Evolutionary conservation across 35 echinoderm and acorn worm species (phyloP), one percentile per base, ranked within the genome.

Genomic region (Chiridota heheva): DNA sequence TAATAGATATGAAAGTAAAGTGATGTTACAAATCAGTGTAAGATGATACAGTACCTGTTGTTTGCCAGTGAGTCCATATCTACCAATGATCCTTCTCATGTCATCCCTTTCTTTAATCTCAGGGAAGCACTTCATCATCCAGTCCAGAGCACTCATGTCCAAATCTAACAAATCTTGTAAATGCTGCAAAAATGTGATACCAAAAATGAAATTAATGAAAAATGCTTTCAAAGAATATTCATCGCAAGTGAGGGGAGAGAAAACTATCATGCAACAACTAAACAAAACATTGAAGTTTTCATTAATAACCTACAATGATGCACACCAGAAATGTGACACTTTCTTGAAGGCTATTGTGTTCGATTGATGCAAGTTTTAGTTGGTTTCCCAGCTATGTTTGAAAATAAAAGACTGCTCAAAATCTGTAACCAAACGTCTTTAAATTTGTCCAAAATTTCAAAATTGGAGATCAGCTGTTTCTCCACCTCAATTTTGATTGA

Each of bases 41-140:
- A n/a, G n/a, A n/a, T n/a, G n/a, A n/a, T n/a, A n/a, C n/a, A n/a
- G n/a, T n/a, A 98, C 95, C 95, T 98, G 95, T 56, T 98, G 95
- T 55, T 98, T 98, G 30, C 95, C 95, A 6, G 85, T 82, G 31
- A 98, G 85, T 15, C 89, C 89, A 42, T 98, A 98, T 22, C 95
- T 86, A 26, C 95, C 89, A 5, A 98, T 98, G 35, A 91, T 98
- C 44, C 89, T 78, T 41, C 95, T 88, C 95, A 98, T 92, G 31
- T 91, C 80, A 55, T 98, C 95, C 20, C 42, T 72, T 32, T 98
- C 95, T 40, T 98, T 98, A 3, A 92, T 68, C 2, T 91, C 78
- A 24, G 95, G 84, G 41, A 98, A 98, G 44, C 60, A 79, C 30
- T 88, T 84, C 80, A 88, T 72, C 95, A 98, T 98, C 84, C 89